These are phyloP conservation scores for Oreonectes daqikongensis DNA, from an alignment of 2,797 vertebrate species.

Conservation along the genomic window DNA sequence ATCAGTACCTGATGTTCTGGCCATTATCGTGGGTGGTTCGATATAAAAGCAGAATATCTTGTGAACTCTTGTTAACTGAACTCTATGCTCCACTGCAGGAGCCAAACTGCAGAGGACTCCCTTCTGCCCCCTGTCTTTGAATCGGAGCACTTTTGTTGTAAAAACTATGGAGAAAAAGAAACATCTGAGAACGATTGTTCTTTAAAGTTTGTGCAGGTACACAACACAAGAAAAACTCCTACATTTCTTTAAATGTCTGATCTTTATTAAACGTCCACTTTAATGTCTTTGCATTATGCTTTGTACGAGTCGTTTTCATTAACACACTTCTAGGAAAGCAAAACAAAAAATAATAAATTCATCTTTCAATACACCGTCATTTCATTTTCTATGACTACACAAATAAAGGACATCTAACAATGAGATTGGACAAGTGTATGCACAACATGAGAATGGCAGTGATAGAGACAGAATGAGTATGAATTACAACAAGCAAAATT, in stretches of 20 bases:
- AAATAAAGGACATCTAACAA: constrained; percentile 39
- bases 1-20: constrained; percentile 10
- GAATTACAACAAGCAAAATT: constrained; percentile 5
- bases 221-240: not conserved
- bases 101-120: constrained; percentile 5
- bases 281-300: constrained; percentile 52
- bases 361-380: not conserved
- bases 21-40: constrained; percentile 16
- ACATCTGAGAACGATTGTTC: not conserved
- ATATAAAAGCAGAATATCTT: constrained; percentile 32
- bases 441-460: constrained; percentile 12
- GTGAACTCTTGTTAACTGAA: constrained; percentile 20
- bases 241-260: constrained; percentile 31
- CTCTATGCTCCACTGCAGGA: constrained; percentile 4
- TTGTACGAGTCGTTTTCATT: constrained; percentile 58
- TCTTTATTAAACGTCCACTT: constrained; percentile 69
- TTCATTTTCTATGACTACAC: constrained; percentile 34
- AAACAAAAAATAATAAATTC: constrained; percentile 12
- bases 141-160: not conserved
- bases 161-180: not conserved
- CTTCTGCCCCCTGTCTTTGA: constrained; percentile 47
- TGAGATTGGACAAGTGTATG: not conserved
- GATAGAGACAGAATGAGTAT: not conserved
- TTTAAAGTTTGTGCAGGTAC: no score
- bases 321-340: constrained; percentile 27